These are phyloP conservation scores for Trichonephila clavipes DNA, from an alignment of 1,140 invertebrate genomes.

Conservation along the genomic window DNA sequence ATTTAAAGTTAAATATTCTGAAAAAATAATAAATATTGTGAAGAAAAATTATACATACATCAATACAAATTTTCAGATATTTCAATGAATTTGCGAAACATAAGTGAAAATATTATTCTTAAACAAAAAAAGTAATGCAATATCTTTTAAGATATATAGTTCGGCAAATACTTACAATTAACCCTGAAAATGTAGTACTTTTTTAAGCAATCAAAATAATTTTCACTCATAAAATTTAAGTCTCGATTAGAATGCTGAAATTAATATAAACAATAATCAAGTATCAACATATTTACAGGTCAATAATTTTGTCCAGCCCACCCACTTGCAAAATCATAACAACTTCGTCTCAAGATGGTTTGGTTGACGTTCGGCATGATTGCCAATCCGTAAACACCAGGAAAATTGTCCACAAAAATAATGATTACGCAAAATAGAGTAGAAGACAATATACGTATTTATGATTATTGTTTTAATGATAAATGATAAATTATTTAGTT, in stretches of 20 bases:
- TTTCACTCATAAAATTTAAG: background rate
- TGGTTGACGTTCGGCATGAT: constrained; percentile 75
- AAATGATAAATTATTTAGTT: background rate
- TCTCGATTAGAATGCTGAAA: no score
- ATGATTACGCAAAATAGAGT: constrained; percentile 7
- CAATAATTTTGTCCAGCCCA: constrained; percentile 21
- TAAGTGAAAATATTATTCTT: no score
- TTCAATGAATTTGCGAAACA: no score
- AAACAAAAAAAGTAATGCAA: no score
- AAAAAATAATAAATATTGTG: no score
- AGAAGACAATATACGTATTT: background rate
- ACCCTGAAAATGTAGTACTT: background rate
- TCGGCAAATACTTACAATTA: constrained; percentile 10
- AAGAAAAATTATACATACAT: no score
- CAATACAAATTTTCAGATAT: no score
- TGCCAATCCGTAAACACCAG: constrained; percentile 69
- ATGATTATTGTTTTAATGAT: background rate
- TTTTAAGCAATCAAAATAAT: background rate
- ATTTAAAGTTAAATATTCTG: no score
- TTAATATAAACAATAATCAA: background rate
- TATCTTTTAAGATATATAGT: background rate
- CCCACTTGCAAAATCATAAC: constrained; percentile 51
- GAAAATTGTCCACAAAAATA: constrained; percentile 45
- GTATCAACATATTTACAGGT: constrained; percentile 18
- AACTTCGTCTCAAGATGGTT: constrained; percentile 31